A percentile compares a stretch with the other conserved stretches of the same genome.
These are phyloP conservation scores for Oligia strigilis DNA, from an alignment of 2,888 invertebrate genomes.

Conservation along the genomic window DNA sequence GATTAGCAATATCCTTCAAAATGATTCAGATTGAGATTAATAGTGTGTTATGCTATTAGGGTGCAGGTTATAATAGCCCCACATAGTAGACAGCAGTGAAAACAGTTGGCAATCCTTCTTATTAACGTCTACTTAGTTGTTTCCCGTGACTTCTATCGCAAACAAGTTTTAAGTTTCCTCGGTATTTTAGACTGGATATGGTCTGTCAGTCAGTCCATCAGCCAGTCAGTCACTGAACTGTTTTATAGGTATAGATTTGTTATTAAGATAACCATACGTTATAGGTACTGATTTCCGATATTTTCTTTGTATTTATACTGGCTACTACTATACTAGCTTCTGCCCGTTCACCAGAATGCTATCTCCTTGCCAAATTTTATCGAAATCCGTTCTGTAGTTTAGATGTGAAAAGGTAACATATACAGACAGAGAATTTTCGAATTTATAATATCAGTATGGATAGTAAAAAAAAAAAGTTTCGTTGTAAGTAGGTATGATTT, in stretches of 20 bases:
- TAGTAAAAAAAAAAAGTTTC: too few species aligned
- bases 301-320: background rate
- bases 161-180: constrained; percentile 8
- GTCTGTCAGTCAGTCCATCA: constrained; percentile 15
- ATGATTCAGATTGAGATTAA: too few species aligned
- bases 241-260: constrained; percentile 31
- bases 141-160: constrained; percentile 7
- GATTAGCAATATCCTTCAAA: too few species aligned
- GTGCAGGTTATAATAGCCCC: background rate
- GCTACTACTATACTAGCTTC: too few species aligned
- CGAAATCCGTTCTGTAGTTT: too few species aligned
- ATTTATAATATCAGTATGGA: too few species aligned
- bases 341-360: too few species aligned
- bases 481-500: too few species aligned
- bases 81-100: constrained; percentile 21
- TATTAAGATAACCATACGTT: constrained; percentile 7
- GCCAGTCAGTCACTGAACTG: background rate
- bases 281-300: background rate
- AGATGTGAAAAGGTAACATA: too few species aligned
- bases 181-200: constrained; percentile 11
- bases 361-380: too few species aligned
- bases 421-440: too few species aligned
- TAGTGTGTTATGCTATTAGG: too few species aligned
- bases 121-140: constrained; percentile 31
- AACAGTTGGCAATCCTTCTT: constrained; percentile 7